Conservation (phyloP, 1,140 invertebrate genomes). For the Glomeris maerens region DNA sequence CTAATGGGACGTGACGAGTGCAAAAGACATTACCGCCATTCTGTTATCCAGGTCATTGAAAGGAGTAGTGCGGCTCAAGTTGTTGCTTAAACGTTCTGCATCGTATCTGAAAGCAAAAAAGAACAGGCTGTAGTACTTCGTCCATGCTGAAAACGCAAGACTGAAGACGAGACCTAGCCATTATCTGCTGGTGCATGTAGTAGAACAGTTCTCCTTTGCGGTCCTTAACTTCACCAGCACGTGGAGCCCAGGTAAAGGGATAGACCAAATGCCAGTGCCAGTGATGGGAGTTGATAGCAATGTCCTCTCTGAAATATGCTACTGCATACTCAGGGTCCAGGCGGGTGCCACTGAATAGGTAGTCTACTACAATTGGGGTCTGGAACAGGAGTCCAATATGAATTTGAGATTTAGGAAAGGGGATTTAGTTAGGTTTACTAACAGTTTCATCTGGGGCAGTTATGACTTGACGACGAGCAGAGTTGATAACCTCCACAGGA, state of each 20-base stretch:
- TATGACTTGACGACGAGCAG: no score
- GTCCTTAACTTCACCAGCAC: slow-evolving; percentile 46
- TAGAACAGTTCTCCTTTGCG: slow-evolving; percentile 54
- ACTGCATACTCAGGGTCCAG: slow-evolving; percentile 56
- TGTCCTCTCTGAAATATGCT: slow-evolving; percentile 56
- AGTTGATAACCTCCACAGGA: no score
- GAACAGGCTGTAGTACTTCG: background rate
- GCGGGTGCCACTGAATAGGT: slow-evolving; percentile 41
- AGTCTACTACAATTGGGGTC: slow-evolving; percentile 15
- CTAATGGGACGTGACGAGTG: no score
- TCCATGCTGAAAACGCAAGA: background rate
- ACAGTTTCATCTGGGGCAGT: no score
- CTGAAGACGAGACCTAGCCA: slow-evolving; percentile 34
- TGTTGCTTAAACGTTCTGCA: slow-evolving; percentile 13
- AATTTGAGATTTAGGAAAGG: no score
- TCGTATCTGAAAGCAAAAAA: slow-evolving; percentile 15
- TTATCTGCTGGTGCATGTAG: slow-evolving; percentile 55
- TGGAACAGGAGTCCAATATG: background rate
- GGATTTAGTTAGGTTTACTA: no score
- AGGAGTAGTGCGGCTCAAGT: slow-evolving; percentile 12
- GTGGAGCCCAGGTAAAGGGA: slow-evolving; percentile 39
- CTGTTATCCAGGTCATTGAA: slow-evolving; percentile 15
- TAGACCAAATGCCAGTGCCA: slow-evolving; percentile 73
- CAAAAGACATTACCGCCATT: slow-evolving; percentile 7
- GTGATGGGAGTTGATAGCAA: slow-evolving; percentile 27